Conservation (phyloP, 2,797 vertebrate species). For the Gorsachius magnificus region DNA sequence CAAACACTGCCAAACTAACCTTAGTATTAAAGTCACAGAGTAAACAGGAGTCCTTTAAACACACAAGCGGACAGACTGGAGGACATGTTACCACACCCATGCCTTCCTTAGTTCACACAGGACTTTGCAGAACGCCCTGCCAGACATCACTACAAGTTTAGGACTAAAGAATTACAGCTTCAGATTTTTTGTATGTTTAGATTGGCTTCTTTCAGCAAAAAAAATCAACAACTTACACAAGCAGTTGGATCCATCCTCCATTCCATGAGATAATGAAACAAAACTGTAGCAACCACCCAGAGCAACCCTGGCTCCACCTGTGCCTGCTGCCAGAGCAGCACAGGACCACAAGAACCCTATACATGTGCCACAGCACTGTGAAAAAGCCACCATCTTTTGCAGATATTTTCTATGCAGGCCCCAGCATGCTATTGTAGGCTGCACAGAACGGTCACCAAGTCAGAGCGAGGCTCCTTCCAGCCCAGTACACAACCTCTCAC, state of each 20-base stretch:
- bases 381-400: accelerated
- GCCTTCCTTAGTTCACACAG: not conserved
- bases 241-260: not conserved
- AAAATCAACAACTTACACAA: not conserved
- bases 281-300: not conserved
- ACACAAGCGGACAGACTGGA: accelerated
- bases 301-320: not conserved
- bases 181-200: not conserved
- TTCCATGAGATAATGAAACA: not conserved
- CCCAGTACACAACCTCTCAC: accelerated
- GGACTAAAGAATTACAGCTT: not conserved
- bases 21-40: not conserved
- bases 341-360: accelerated
- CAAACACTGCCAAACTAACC: not conserved
- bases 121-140: not conserved
- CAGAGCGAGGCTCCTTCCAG: not conserved
- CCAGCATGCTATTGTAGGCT: accelerated
- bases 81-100: not conserved
- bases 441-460: accelerated
- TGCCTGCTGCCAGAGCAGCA: not conserved
- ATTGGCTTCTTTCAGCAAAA: not conserved
- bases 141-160: accelerated
- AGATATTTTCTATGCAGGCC: accelerated
- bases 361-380: accelerated
- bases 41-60: not conserved